Evolutionary conservation across 2,113 vertebrate species (phyloP).

Genomic region (Sapajus apella): DNA sequence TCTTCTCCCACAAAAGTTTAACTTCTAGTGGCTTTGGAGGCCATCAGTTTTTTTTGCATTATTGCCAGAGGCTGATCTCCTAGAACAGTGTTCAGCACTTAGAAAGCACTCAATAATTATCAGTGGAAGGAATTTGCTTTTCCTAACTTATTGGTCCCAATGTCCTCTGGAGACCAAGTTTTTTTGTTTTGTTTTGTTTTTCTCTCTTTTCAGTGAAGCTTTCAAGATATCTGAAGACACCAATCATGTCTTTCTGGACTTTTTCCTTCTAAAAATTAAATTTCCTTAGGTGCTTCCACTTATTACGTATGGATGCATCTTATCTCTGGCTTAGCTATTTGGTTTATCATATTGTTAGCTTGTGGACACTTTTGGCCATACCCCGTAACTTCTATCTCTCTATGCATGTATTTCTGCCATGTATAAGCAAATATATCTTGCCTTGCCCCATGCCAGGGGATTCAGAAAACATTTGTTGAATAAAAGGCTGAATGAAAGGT

Average conservation of each 20-base stretch:
- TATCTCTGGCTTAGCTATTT: not conserved
- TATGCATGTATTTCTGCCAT: not conserved
- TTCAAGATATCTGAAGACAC: constrained; percentile 7
- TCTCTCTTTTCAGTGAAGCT: not conserved
- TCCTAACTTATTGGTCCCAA: not conserved
- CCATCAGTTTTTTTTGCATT: not conserved
- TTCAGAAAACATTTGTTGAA: not conserved
- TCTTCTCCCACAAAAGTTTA: not conserved
- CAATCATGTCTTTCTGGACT: not conserved
- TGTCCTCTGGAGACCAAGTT: not conserved
- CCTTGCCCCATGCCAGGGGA: not conserved
- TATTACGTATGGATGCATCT: not conserved
- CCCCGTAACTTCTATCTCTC: not conserved
- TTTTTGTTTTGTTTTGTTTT: not conserved
- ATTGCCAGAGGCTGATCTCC: not conserved
- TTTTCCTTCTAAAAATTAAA: not conserved
- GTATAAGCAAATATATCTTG: not conserved
- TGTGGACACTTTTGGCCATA: not conserved
- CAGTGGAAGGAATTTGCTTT: not conserved
- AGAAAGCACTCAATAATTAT: not conserved
- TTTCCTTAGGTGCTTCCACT: not conserved
- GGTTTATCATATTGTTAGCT: not conserved
- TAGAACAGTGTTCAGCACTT: not conserved
- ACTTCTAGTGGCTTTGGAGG: not conserved
- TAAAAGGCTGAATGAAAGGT: constrained; percentile 18